phyloP scores from a whole-genome alignment of 2,113 vertebrate species.

The Platichthys stellatus region DNA sequence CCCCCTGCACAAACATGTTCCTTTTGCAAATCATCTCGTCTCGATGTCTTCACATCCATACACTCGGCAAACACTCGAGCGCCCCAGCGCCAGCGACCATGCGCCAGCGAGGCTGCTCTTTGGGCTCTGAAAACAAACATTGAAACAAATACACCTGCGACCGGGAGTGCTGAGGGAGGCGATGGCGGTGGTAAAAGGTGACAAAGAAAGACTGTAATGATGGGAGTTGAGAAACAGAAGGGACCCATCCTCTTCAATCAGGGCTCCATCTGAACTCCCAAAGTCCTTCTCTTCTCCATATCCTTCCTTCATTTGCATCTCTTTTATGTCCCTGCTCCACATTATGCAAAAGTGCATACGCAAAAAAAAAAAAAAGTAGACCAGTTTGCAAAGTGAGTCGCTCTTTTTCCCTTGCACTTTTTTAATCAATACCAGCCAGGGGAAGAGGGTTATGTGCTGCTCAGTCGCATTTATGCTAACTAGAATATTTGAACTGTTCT shows the following conservation, averaged over 20 bases:
- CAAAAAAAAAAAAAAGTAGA: slow-evolving; percentile 49
- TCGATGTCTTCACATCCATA: neutral
- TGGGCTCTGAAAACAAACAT: slow-evolving; percentile 50
- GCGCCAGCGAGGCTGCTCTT: slow-evolving; percentile 30
- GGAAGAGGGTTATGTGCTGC: slow-evolving; percentile 41
- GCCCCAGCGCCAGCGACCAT: slow-evolving; percentile 29
- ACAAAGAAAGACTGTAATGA: slow-evolving; percentile 56
- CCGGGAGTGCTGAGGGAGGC: slow-evolving; percentile 1
- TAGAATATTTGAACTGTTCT: slow-evolving; percentile 62
- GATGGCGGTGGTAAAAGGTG: slow-evolving; percentile 40
- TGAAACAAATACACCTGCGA: slow-evolving; percentile 38
- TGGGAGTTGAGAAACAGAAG: slow-evolving; percentile 59
- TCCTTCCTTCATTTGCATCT: slow-evolving; percentile 69
- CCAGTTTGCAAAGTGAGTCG: slow-evolving; percentile 47
- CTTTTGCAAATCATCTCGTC: slow-evolving; percentile 51
- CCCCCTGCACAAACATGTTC: slow-evolving; percentile 16
- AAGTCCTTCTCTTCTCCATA: slow-evolving; percentile 59
- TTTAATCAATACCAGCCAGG: slow-evolving; percentile 71
- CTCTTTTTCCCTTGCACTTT: slow-evolving; percentile 60
- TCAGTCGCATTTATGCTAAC: slow-evolving; percentile 67
- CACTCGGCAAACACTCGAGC: slow-evolving; percentile 10
- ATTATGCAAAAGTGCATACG: slow-evolving; percentile 67
- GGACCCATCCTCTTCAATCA: slow-evolving; percentile 69
- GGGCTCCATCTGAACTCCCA: slow-evolving; percentile 59
- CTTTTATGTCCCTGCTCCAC: slow-evolving; percentile 72